Evolutionary conservation across 1,140 invertebrate species (phyloP).

Genomic region (Procambarus virginalis): DNA sequence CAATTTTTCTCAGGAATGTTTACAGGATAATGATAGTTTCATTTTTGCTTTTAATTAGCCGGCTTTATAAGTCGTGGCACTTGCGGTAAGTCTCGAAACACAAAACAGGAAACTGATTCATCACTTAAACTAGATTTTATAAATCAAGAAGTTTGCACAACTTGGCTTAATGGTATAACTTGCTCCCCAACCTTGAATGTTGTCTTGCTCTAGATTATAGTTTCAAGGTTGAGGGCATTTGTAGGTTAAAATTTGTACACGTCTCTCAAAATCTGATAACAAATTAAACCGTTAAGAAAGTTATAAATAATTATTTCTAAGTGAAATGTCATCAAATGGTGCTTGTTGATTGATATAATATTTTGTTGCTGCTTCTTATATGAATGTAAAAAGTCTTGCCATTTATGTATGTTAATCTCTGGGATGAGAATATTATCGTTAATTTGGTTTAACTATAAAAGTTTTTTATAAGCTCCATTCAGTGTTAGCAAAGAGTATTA

Average conservation of each 20-base stretch:
- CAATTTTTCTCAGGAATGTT: constrained; percentile 10
- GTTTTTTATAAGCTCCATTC: too few species aligned
- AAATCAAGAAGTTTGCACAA: neutral
- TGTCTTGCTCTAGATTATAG: neutral
- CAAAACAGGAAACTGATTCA: neutral
- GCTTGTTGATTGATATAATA: neutral
- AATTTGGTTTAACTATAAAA: too few species aligned
- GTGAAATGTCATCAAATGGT: neutral
- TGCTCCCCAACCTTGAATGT: neutral
- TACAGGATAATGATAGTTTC: constrained; percentile 36
- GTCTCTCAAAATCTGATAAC: neutral
- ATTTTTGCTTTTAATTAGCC: constrained; percentile 44
- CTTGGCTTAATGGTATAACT: neutral
- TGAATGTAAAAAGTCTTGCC: neutral
- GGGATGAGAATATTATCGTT: neutral
- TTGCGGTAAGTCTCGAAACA: constrained; percentile 38
- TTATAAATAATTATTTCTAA: neutral
- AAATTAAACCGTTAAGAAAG: neutral
- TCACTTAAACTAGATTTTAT: neutral
- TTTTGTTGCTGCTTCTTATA: neutral
- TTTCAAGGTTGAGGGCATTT: neutral
- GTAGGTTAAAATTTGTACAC: neutral
- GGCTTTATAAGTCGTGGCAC: constrained; percentile 62
- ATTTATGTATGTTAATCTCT: neutral
- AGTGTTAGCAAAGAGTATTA: too few species aligned